These are phyloP conservation scores for Microtus montanus DNA, from an alignment of 2,113 vertebrate species.

Conservation along the genomic window DNA sequence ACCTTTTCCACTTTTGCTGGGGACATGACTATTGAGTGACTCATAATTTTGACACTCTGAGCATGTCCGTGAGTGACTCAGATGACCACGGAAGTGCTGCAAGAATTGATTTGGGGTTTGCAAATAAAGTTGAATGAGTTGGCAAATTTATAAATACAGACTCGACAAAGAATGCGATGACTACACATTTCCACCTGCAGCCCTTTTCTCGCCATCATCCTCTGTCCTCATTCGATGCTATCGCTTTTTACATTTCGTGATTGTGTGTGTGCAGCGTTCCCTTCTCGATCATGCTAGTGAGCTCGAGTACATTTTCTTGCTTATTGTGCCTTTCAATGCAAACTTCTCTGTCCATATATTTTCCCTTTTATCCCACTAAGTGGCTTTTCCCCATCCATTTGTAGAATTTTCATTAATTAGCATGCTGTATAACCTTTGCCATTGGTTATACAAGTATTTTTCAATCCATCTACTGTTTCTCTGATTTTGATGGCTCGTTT, in stretches of 20 bases:
- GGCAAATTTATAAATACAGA: neutral
- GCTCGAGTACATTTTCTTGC: neutral
- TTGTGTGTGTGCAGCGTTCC: neutral
- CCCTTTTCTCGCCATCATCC: neutral
- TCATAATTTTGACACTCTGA: neutral
- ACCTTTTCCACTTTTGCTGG: neutral
- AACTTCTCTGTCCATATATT: neutral
- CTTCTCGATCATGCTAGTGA: neutral
- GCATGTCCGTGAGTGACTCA: neutral
- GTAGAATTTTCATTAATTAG: neutral
- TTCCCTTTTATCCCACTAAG: neutral
- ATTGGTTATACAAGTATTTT: constrained; percentile 14
- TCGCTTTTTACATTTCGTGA: neutral
- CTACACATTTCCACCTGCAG: neutral
- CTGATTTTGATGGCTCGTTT: neutral
- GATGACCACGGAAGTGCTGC: neutral
- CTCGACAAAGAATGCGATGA: neutral
- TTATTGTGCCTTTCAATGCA: neutral
- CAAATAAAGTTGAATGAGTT: neutral
- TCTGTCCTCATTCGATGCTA: neutral
- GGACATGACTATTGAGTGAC: neutral
- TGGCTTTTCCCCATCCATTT: neutral
- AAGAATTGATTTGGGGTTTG: neutral
- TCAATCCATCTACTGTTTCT: neutral
- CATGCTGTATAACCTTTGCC: neutral